Conservation (phyloP, 1,140 invertebrate genomes). For the Drosophila gunungcola region DNA sequence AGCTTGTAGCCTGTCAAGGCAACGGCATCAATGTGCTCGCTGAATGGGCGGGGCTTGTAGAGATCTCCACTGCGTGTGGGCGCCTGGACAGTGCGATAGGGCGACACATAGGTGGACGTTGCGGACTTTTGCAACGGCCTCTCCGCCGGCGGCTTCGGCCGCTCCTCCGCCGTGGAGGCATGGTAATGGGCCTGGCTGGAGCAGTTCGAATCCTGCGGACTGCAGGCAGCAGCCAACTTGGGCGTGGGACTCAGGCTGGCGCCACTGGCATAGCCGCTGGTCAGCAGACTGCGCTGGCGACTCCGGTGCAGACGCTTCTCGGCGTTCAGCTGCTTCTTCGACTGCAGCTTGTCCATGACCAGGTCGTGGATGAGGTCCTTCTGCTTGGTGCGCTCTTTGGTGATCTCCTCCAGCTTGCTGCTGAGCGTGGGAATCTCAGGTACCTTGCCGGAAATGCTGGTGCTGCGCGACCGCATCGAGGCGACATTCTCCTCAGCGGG, state of each 20-base stretch:
- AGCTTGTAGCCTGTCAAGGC: conserved; percentile 68
- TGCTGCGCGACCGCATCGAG: conserved; percentile 57
- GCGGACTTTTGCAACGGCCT: conserved; percentile 71
- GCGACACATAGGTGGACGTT: conserved; percentile 68
- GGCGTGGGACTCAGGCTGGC: conserved; percentile 76
- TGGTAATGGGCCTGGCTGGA: conserved; percentile 80
- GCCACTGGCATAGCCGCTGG: conserved; percentile 75
- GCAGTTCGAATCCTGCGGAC: conserved; percentile 69
- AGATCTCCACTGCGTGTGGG: conserved; percentile 46
- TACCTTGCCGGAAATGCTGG: conserved; percentile 69
- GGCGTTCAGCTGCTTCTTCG: conserved; percentile 88
- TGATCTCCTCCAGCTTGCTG: conserved; percentile 87
- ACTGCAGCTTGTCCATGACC: conserved; percentile 91
- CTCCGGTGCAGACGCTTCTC: conserved; percentile 86
- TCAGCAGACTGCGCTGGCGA: conserved; percentile 77
- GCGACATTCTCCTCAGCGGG: conserved; percentile 7
- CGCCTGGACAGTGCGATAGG: conserved; percentile 62
- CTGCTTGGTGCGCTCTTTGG: conserved; percentile 88
- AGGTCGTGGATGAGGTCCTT: conserved; percentile 91
- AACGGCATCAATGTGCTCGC: conserved; percentile 66
- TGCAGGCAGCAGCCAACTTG: conserved; percentile 68
- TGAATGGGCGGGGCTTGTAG: conserved; percentile 75
- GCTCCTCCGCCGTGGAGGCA: conserved; percentile 58
- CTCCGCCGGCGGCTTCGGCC: conserved; percentile 25
- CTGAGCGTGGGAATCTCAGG: conserved; percentile 77